Evolutionary conservation across 1,140 invertebrate species (phyloP).

Genomic region (Whitmania pigra): DNA sequence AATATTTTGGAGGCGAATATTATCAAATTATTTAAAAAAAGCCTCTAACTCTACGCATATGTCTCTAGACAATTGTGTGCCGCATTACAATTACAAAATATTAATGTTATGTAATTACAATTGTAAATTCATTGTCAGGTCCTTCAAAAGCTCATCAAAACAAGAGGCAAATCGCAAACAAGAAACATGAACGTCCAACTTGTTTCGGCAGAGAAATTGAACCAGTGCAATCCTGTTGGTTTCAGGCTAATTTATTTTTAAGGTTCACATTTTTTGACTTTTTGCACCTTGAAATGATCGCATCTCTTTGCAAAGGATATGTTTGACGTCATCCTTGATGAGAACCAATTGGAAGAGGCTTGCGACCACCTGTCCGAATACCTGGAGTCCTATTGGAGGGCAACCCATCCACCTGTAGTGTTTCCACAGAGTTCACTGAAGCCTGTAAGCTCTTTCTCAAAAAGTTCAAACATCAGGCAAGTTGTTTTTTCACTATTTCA

Average conservation of each 20-base stretch:
- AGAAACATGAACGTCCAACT: slow-evolving; percentile 96
- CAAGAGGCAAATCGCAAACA: slow-evolving; percentile 63
- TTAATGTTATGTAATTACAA: not conserved
- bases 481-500: not conserved
- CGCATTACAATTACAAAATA: too few species aligned
- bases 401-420: slow-evolving; percentile 64
- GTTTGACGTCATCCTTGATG: slow-evolving; percentile 97
- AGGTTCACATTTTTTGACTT: too few species aligned
- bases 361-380: slow-evolving; percentile 97
- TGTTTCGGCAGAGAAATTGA: slow-evolving; percentile 95
- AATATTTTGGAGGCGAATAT: too few species aligned
- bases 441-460: not conserved
- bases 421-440: slow-evolving; percentile 8
- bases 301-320: slow-evolving; percentile 53
- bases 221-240: slow-evolving; percentile 60
- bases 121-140: slow-evolving; percentile 52
- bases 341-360: slow-evolving; percentile 93
- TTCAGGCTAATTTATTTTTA: not conserved
- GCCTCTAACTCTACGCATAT: too few species aligned
- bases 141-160: slow-evolving; percentile 65
- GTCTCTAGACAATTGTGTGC: too few species aligned
- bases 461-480: not conserved
- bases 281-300: not conserved
- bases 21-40: too few species aligned
- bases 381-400: slow-evolving; percentile 91